A percentile compares a stretch with the other conserved stretches of the same genome.
Conservation (phyloP, 2,113 vertebrate genomes). For the Cyprinodon variegatus region DNA sequence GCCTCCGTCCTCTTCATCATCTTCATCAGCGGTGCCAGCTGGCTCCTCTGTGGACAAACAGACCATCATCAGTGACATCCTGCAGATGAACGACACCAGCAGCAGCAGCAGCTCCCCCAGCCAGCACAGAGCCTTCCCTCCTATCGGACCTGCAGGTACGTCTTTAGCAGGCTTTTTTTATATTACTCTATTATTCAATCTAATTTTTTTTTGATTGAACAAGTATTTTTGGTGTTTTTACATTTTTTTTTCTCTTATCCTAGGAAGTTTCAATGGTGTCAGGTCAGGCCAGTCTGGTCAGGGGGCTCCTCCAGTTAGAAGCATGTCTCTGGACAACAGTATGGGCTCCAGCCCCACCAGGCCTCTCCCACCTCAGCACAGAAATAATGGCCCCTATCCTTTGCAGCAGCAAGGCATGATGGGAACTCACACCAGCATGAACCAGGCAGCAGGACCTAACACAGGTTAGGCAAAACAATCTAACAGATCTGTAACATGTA, state of each 20-base stretch:
- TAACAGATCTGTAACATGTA: not conserved
- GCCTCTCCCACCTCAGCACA: conserved; percentile 85
- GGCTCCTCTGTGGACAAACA: conserved; percentile 90
- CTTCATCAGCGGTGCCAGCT: conserved; percentile 37
- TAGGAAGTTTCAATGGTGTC: conserved; percentile 83
- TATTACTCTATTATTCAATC: not conserved
- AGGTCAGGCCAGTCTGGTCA: conserved; percentile 84
- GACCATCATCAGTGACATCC: conserved; percentile 95
- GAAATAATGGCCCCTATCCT: conserved; percentile 86
- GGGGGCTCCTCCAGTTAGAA: conserved; percentile 84
- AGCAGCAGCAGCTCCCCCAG: conserved; percentile 71
- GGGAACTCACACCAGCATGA: conserved; percentile 83
- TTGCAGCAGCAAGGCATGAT: conserved; percentile 87
- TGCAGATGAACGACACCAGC: conserved; percentile 88
- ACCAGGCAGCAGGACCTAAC: conserved; percentile 50
- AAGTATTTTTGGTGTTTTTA: too few species aligned
- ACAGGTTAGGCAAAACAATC: conserved; percentile 44
- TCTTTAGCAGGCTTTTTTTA: not conserved
- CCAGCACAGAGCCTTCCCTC: conserved; percentile 83
- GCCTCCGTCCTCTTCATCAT: conserved; percentile 63
- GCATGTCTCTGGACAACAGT: conserved; percentile 86
- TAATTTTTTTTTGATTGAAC: too few species aligned
- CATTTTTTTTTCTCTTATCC: not conserved
- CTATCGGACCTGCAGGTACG: conserved; percentile 82
- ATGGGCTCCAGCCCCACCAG: conserved; percentile 81